Percentiles rank a stretch among this genome's conserved stretches.
Evolutionary conservation across 2,797 vertebrate species (phyloP).

Genomic region (Tamandua tetradactyla): DNA sequence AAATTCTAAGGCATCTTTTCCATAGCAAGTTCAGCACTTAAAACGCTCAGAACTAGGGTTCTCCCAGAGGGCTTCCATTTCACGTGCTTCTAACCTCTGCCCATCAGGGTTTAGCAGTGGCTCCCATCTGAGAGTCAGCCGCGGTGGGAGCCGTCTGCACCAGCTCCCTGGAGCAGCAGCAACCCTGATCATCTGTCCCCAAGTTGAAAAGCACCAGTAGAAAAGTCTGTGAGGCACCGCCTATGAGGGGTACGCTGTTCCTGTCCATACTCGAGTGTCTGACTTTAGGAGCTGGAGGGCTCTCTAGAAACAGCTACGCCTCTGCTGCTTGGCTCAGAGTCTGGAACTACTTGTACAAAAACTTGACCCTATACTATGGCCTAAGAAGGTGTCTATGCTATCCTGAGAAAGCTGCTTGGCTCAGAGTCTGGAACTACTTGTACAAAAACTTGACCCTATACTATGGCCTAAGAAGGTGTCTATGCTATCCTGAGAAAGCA

Average conservation of each 20-base stretch:
- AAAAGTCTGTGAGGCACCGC: neutral
- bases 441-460: neutral
- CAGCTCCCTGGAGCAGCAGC: accelerated
- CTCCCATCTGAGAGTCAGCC: neutral
- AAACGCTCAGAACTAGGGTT: neutral
- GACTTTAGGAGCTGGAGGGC: neutral
- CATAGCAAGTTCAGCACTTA: neutral
- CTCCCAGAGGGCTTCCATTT: neutral
- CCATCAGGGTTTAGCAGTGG: neutral
- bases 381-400: neutral
- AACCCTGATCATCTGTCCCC: neutral
- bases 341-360: neutral
- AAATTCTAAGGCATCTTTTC: neutral
- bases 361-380: too few relatives aligned
- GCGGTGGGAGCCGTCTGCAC: accelerated
- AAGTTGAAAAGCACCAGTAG: neutral
- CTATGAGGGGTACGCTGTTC: neutral
- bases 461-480: neutral
- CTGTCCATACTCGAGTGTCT: neutral
- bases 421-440: neutral
- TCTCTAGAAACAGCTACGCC: neutral
- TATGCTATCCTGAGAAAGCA: neutral
- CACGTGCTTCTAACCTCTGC: neutral
- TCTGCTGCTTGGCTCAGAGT: neutral
- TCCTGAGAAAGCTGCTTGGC: too few relatives aligned